A percentile compares a stretch with the other conserved stretches of the same genome.
Evolutionary conservation across 2,113 vertebrate genomes (phyloP).

Genomic region (Xyliphius kryptos): DNA sequence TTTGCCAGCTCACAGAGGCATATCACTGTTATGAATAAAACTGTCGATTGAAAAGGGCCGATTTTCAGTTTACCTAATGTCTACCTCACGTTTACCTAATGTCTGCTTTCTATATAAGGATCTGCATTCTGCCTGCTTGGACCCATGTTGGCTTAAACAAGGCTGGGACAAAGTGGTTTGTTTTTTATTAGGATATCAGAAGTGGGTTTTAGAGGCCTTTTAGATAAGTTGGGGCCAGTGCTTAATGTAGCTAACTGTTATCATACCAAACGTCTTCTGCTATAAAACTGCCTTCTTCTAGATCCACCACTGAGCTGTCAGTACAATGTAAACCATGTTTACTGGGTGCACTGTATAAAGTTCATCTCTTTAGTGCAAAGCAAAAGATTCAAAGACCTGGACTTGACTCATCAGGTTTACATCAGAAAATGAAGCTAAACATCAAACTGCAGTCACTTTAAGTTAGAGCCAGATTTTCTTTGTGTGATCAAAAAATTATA

Average conservation of each 20-base stretch:
- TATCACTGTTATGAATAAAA: constrained; percentile 58
- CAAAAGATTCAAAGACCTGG: too few species aligned
- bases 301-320: too few species aligned
- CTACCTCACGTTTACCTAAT: constrained; percentile 69
- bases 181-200: constrained; percentile 20
- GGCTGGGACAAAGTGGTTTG: constrained; percentile 18
- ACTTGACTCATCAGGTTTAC: too few species aligned
- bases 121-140: constrained; percentile 31
- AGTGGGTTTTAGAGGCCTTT: constrained; percentile 22
- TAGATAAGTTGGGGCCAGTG: constrained; percentile 31
- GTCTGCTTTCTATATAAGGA: constrained; percentile 71
- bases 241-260: constrained; percentile 2
- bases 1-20: constrained; percentile 52
- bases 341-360: neutral
- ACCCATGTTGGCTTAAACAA: constrained; percentile 23
- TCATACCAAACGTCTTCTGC: too few species aligned
- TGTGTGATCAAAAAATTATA: too few species aligned
- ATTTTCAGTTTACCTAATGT: constrained; percentile 67
- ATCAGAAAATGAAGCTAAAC: too few species aligned
- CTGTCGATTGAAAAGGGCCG: constrained; percentile 51
- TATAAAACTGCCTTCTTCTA: too few species aligned
- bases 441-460: too few species aligned
- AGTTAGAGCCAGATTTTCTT: too few species aligned
- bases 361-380: too few species aligned
- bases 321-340: neutral